Conservation (phyloP, 2,797 vertebrate genomes). For the Anguilla pacifica region DNA sequence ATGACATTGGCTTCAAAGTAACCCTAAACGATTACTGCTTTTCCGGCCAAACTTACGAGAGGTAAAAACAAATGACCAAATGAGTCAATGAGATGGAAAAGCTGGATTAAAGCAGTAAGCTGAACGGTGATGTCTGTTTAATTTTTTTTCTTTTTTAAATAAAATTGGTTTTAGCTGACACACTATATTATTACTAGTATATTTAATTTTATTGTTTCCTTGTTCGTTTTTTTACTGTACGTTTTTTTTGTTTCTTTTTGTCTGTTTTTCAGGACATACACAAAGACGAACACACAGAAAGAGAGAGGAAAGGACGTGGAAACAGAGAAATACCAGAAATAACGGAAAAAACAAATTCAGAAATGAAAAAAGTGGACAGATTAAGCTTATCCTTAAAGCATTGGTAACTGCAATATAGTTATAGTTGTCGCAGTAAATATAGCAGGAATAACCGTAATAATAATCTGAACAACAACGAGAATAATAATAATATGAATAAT, state of each 20-base stretch:
- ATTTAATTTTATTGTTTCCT: constrained; percentile 63
- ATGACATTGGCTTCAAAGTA: constrained; percentile 3
- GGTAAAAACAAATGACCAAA: constrained; percentile 4
- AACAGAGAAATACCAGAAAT: constrained; percentile 38
- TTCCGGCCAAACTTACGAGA: neutral
- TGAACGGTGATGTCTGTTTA: constrained; percentile 29
- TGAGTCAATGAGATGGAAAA: constrained; percentile 1
- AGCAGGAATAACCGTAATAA: constrained; percentile 39
- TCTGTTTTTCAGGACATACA: constrained; percentile 62
- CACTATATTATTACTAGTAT: constrained; percentile 62
- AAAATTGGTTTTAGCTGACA: constrained; percentile 56
- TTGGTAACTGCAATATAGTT: constrained; percentile 52
- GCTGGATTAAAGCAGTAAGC: constrained; percentile 25
- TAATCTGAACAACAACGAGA: constrained; percentile 42
- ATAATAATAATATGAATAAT: constrained; percentile 52
- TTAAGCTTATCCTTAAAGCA: constrained; percentile 66
- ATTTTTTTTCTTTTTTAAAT: constrained; percentile 38
- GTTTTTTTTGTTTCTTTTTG: constrained; percentile 51
- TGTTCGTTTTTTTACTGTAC: constrained; percentile 64
- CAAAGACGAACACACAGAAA: constrained; percentile 49
- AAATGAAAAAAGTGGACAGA: constrained; percentile 49
- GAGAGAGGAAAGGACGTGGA: constrained; percentile 45
- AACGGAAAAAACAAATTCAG: constrained; percentile 46
- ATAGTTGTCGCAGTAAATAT: constrained; percentile 53
- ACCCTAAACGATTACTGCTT: neutral